Base-by-base conservation (phyloP, 1,140 invertebrate species). In the Calosoma granatense region DNA sequence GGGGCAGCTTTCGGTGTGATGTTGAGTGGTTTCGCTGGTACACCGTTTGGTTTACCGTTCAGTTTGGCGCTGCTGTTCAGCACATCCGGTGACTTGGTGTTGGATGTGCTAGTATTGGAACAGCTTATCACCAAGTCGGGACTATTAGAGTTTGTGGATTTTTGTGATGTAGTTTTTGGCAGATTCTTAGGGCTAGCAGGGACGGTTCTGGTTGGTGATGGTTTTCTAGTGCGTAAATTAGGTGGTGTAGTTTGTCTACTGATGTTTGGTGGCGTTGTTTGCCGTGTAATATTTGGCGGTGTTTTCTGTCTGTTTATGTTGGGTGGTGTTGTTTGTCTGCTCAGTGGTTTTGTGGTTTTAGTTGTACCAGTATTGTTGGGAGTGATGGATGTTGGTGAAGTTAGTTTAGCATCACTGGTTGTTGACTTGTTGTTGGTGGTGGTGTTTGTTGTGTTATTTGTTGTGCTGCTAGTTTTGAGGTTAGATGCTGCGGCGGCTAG, bases 81-180 rank as follows among this genome's bases (percentile, higher is more conserved):
- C 9, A 80, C 74, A 59, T 85, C 83, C 0, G 84, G 83, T 0
- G 81, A 78, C 63, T 84, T 83, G 21, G 71, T 72, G 55, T 73
- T 75, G 1, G 68, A 61, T n/a, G 60, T 77, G 68, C 22, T 68
- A 61, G 54, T 67, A 56, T 23, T 70, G 64, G 68, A 70, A 66
- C 84, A 87, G 63, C 83, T 85, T 0, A 83, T 85, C 4, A 86
- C 84, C 15, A 87, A 63, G 65, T 87, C 84, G 0, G 84, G 85
- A 69, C 82, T 85, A 60, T 85, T 85, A 0, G 72, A 63, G 57
- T 72, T 65, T 15, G 65, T 67, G 17, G 62, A 56, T 21, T 60
- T 53, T 11, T 54, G 4, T n/a, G n/a, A n/a, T 21, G 19, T 20
- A 26, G 41, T 56, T 57, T 53, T 57, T 22, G 59, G 62, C 57